Conservation (phyloP, 2,888 invertebrate genomes). For the Lasius fuliginosus region DNA sequence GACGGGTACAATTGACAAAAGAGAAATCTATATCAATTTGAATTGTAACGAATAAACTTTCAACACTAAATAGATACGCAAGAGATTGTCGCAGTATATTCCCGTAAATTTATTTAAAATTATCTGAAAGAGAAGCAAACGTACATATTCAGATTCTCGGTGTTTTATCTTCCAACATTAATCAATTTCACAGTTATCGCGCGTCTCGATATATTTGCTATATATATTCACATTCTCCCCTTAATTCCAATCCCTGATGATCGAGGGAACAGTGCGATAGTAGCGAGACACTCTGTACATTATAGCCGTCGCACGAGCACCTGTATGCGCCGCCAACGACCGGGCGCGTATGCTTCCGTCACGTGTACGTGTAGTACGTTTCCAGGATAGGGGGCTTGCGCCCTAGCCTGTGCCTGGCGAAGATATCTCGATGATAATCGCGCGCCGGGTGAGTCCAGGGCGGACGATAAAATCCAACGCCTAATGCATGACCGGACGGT, state of each 20-base stretch:
- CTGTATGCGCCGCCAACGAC: constrained; percentile 27
- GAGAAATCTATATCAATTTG: neutral
- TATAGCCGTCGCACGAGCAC: constrained; percentile 25
- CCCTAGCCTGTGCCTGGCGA: constrained; percentile 41
- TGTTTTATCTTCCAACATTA: neutral
- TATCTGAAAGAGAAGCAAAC: neutral
- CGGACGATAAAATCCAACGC: constrained; percentile 75
- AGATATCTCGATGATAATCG: constrained; percentile 74
- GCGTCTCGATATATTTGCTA: neutral
- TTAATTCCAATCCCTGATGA: neutral
- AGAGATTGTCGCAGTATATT: neutral
- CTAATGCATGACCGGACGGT: constrained; percentile 69
- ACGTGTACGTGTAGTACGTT: constrained; percentile 62
- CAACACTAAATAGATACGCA: neutral
- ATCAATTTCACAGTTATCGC: neutral
- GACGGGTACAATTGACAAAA: neutral
- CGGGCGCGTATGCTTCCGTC: constrained; percentile 67
- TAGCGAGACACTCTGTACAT: neutral
- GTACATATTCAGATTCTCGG: neutral
- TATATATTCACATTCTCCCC: neutral
- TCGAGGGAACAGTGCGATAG: neutral
- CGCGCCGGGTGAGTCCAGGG: constrained; percentile 50
- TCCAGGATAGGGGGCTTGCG: constrained; percentile 47
- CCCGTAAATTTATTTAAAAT: neutral
- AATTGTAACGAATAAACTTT: constrained; percentile 26